Evolutionary conservation across 2,888 invertebrate genomes (phyloP).

Genomic region (Limenitis camilla): DNA sequence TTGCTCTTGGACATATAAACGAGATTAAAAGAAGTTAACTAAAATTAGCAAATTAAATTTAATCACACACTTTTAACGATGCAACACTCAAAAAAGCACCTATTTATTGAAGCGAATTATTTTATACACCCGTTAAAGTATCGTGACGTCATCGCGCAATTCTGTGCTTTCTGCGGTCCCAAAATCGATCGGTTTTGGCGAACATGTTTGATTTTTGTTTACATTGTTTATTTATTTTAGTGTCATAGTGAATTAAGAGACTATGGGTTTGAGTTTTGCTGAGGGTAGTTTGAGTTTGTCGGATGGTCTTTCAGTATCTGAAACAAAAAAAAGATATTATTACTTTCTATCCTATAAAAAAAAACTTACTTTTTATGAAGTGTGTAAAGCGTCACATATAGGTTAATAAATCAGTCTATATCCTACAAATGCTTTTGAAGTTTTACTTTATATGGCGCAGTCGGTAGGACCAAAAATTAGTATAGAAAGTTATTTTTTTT

Average conservation of each 20-base stretch:
- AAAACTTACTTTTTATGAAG: too few species aligned
- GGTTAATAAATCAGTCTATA: too few species aligned
- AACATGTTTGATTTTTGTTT: constrained; percentile 46
- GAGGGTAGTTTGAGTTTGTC: constrained; percentile 42
- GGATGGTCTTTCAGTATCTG: constrained; percentile 38
- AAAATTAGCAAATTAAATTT: constrained; percentile 46
- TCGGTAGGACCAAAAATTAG: too few species aligned
- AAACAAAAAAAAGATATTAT: constrained; percentile 38
- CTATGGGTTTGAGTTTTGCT: background rate
- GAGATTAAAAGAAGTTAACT: constrained; percentile 23
- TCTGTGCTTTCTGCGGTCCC: constrained; percentile 59
- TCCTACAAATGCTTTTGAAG: too few species aligned
- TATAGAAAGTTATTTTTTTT: too few species aligned
- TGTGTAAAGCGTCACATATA: too few species aligned
- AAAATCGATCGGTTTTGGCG: constrained; percentile 55
- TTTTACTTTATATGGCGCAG: too few species aligned
- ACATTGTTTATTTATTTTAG: constrained; percentile 31
- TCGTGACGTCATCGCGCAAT: constrained; percentile 53
- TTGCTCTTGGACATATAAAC: constrained; percentile 39
- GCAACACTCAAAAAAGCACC: constrained; percentile 64
- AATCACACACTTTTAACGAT: constrained; percentile 35
- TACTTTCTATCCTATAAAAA: too few species aligned
- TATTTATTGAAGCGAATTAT: constrained; percentile 47
- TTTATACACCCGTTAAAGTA: constrained; percentile 50
- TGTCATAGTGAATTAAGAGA: background rate